These are phyloP conservation scores for Ptychadena robeensis DNA, from an alignment of 2,797 vertebrate species.

Conservation along the genomic window DNA sequence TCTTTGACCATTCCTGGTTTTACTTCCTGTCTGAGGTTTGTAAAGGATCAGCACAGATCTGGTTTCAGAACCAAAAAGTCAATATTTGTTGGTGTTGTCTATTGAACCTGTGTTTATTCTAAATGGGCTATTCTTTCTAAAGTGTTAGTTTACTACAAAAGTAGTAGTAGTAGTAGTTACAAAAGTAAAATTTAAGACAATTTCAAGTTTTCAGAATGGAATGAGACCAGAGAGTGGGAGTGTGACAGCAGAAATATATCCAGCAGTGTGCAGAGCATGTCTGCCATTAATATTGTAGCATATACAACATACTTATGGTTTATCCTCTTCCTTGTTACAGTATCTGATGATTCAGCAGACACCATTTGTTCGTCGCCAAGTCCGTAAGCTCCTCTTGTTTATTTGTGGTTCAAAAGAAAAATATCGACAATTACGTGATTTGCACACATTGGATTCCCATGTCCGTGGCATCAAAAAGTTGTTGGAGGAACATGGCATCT, in stretches of 20 bases:
- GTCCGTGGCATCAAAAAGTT: conserved; percentile 95
- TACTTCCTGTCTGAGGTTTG: conserved; percentile 95
- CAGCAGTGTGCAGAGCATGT: not conserved
- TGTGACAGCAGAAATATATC: no score
- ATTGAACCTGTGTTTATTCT: no score
- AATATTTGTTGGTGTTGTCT: no score
- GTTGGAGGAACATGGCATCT: conserved; percentile 96
- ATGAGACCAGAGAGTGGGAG: no score
- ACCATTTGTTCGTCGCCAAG: conserved; percentile 94
- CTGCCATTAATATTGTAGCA: not conserved
- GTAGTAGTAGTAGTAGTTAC: no score
- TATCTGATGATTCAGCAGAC: conserved; percentile 99
- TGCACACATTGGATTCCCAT: conserved; percentile 95
- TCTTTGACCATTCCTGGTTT: conserved; percentile 99
- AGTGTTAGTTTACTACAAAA: no score
- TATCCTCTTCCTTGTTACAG: conserved; percentile 68
- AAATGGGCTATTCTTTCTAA: no score
- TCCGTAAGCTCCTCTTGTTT: conserved; percentile 94
- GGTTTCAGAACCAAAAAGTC: not conserved
- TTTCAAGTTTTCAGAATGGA: no score
- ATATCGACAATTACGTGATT: conserved; percentile 93
- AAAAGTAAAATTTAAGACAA: no score
- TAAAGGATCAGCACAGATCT: not conserved
- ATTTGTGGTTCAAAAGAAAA: conserved; percentile 99
- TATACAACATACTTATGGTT: not conserved